These are phyloP conservation scores for Eupithecia pulchellata DNA, from an alignment of 2,888 invertebrate species.

Conservation along the genomic window DNA sequence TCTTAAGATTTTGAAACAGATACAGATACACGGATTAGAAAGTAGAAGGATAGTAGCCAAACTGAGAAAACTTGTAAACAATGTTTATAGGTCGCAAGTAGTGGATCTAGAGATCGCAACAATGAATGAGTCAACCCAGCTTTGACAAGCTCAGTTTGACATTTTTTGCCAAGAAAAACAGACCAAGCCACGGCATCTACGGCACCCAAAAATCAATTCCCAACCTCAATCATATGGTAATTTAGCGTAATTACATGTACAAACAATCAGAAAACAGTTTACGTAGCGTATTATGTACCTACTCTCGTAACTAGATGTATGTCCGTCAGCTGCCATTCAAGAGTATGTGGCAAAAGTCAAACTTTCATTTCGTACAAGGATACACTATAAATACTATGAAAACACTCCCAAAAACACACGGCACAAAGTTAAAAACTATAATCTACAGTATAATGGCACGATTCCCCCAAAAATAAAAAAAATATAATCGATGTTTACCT, in stretches of 20 bases:
- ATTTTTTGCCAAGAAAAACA: slow-evolving; percentile 79
- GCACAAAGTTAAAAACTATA: slow-evolving; percentile 56
- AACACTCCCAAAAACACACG: slow-evolving; percentile 70
- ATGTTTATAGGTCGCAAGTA: slow-evolving; percentile 57
- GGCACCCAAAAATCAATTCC: slow-evolving; percentile 61
- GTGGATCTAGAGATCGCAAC: slow-evolving; percentile 66
- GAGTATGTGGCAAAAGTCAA: slow-evolving; percentile 86
- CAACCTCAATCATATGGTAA: slow-evolving; percentile 52
- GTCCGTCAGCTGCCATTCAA: slow-evolving; percentile 85
- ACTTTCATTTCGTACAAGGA: slow-evolving; percentile 85
- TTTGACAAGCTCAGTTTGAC: slow-evolving; percentile 85
- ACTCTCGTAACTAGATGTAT: slow-evolving; percentile 78
- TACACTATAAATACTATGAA: slow-evolving; percentile 84
- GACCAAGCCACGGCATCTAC: slow-evolving; percentile 61
- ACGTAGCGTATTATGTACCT: slow-evolving; percentile 72
- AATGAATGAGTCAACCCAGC: slow-evolving; percentile 85
- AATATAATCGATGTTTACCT: slow-evolving; percentile 86
- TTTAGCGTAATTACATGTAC: slow-evolving; percentile 60
- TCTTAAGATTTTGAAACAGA: not conserved
- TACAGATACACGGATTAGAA: slow-evolving; percentile 13
- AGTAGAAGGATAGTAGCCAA: not conserved
- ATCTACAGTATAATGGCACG: slow-evolving; percentile 63
- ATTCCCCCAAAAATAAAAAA: slow-evolving; percentile 77
- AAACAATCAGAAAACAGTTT: slow-evolving; percentile 66
- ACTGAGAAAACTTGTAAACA: slow-evolving; percentile 54